Base-by-base conservation (phyloP, 2,888 invertebrate species). In the Allophyes oxyacanthae region DNA sequence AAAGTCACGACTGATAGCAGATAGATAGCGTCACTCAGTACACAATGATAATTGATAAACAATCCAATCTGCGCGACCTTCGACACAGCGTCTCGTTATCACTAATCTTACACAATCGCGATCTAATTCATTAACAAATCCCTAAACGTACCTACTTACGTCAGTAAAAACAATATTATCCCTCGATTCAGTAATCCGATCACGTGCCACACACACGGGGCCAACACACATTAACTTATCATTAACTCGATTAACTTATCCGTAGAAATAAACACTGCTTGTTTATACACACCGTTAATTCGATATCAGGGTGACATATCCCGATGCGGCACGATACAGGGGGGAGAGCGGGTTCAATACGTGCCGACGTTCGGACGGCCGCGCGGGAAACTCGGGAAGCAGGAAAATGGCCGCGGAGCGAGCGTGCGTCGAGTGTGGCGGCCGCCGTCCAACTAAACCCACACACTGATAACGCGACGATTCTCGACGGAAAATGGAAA, bases 181-280 rank as follows among this genome's bases (percentile, higher is more conserved):
- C 88, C 82, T 84, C 73, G 73, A 78, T 81, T 84, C 84, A 71
- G 87, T 87, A 90, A 91, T 91, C 89, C 90, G 83, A 88, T 91
- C 90, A 91, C 89, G 90, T 84, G 88, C 80, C 75, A 67, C 78
- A 81, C 83, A 86, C 87, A 85, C 85, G 81, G 82, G 79, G 71
- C 78, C 76, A 76, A 72, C 68, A 84, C 89, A 87, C 91, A 89
- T 87, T 84, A 88, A 88, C 81, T 87, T 85, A 88, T 89, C 86
- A 84, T 87, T 84, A 85, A 84, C 81, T 83, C 79, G 74, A 88
- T 83, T 79, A 82, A 78, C 67, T 77, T 77, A 80, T 76, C 77
- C 75, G 62, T 74, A 76, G 71, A 56, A 80, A 76, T 77, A 79
- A 77, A 79, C 72, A 75, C 86, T 66, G 77, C 68, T 81, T 81